A percentile compares a stretch with the other conserved stretches of the same genome.
phyloP scores from a whole-genome alignment of 2,797 vertebrate species.

The Hydrocynus forskahlii region DNA sequence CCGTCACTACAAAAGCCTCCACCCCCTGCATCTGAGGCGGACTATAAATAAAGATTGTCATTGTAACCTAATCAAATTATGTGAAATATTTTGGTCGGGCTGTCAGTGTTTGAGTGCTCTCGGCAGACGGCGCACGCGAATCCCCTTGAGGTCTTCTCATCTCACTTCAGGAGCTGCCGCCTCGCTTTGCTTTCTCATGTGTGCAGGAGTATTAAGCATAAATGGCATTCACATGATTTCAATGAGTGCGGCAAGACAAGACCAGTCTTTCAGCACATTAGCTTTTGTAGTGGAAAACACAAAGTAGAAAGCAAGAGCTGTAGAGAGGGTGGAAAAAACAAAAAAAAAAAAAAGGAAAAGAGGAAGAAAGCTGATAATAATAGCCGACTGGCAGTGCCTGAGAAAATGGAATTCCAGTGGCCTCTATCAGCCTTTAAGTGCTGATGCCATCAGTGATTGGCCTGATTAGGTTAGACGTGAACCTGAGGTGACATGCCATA shows the following conservation, averaged over 20 bases:
- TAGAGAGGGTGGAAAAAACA: conserved; percentile 37
- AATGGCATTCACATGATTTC: conserved; percentile 83
- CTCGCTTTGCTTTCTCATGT: conserved; percentile 76
- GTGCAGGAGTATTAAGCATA: conserved; percentile 80
- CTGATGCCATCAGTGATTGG: conserved; percentile 72
- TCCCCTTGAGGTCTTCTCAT: conserved; percentile 81
- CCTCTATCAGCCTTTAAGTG: conserved; percentile 62
- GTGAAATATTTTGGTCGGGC: conserved; percentile 75
- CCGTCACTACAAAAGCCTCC: conserved; percentile 61
- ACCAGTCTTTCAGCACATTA: conserved; percentile 80
- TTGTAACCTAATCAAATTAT: conserved; percentile 83
- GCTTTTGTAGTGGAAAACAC: conserved; percentile 76
- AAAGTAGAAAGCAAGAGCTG: conserved; percentile 73
- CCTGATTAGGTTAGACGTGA: conserved; percentile 66
- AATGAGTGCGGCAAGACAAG: conserved; percentile 77
- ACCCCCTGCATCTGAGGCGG: conserved; percentile 68
- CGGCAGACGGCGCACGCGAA: conserved; percentile 65
- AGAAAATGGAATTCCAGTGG: conserved; percentile 71
- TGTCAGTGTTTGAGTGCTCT: conserved; percentile 75
- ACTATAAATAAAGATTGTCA: conserved; percentile 84
- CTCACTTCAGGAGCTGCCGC: conserved; percentile 79
- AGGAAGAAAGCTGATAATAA: conserved; percentile 73
- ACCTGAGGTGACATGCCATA: conserved; percentile 65
- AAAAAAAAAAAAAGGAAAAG: conserved; percentile 57
- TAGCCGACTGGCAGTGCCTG: conserved; percentile 63